Evolutionary conservation across 2,113 vertebrate genomes (phyloP).

Genomic region (Pachycephala philippinensis): DNA sequence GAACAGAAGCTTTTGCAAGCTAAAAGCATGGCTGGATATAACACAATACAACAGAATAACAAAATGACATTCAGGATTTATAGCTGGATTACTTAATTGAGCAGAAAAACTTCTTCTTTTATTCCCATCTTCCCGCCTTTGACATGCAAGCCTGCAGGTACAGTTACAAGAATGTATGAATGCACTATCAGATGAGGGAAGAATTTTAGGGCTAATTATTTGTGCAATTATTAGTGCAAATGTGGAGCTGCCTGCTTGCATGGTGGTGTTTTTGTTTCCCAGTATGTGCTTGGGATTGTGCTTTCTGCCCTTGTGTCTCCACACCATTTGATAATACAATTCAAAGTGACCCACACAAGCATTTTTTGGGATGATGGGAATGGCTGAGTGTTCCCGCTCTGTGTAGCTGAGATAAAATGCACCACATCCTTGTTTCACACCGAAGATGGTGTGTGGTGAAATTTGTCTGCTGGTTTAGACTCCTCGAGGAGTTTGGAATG

Average conservation of each 20-base stretch:
- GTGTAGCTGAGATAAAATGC: background rate
- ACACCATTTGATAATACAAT: background rate
- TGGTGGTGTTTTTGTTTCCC: background rate
- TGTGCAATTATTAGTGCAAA: background rate
- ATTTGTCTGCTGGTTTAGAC: background rate
- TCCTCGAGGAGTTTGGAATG: background rate
- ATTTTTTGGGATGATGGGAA: background rate
- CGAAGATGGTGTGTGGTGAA: background rate
- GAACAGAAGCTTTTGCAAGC: background rate
- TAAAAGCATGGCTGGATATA: background rate
- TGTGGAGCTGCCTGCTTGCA: background rate
- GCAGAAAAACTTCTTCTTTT: background rate
- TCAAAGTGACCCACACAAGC: background rate
- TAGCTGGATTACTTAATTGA: background rate
- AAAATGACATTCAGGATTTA: background rate
- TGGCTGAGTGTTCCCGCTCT: background rate
- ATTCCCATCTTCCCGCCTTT: fast-evolving
- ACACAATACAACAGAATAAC: background rate
- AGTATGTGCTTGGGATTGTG: background rate
- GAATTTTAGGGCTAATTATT: background rate
- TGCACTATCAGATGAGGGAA: background rate
- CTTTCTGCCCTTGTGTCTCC: background rate
- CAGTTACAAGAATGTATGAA: background rate
- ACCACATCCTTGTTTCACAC: background rate
- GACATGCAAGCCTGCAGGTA: background rate